A percentile compares a stretch with the other conserved stretches of the same genome.
These are phyloP conservation scores for Acipenser ruthenus DNA, from an alignment of 2,797 vertebrate genomes.

Conservation along the genomic window DNA sequence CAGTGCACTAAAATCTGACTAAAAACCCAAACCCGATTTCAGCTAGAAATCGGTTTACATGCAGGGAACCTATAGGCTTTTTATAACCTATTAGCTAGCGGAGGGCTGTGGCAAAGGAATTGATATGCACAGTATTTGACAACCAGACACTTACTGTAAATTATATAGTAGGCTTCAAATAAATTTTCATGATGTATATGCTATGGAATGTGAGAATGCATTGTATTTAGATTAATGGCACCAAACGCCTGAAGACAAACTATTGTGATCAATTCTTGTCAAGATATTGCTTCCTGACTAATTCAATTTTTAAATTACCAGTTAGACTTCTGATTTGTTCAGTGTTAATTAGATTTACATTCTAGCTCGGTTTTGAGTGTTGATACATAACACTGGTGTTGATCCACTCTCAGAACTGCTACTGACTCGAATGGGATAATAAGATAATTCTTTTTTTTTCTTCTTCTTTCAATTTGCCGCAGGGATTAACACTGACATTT, in stretches of 20 bases:
- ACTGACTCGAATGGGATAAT: neutral
- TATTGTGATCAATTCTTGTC: constrained; percentile 15
- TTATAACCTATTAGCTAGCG: too few relatives aligned
- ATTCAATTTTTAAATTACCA: constrained; percentile 25
- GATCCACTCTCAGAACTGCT: neutral
- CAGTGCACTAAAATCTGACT: too few relatives aligned
- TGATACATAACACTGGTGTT: neutral
- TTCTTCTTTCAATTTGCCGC: neutral
- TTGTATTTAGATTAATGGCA: neutral
- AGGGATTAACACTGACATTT: constrained; percentile 5
- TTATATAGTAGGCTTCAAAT: too few relatives aligned
- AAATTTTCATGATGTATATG: neutral
- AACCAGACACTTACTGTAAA: too few relatives aligned
- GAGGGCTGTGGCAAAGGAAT: too few relatives aligned
- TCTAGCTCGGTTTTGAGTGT: neutral
- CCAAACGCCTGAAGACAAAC: neutral
- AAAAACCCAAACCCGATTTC: too few relatives aligned
- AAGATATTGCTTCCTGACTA: constrained; percentile 24
- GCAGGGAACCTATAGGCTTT: too few relatives aligned
- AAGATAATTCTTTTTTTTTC: neutral
- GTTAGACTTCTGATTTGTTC: constrained; percentile 9
- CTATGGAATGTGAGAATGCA: neutral
- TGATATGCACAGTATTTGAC: too few relatives aligned
- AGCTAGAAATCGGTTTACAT: too few relatives aligned
- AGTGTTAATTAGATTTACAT: constrained; percentile 13